Percentiles rank a stretch among this genome's conserved stretches.
Evolutionary conservation across 2,113 vertebrate species (phyloP).

Genomic region (Pomatostomus ruficeps): DNA sequence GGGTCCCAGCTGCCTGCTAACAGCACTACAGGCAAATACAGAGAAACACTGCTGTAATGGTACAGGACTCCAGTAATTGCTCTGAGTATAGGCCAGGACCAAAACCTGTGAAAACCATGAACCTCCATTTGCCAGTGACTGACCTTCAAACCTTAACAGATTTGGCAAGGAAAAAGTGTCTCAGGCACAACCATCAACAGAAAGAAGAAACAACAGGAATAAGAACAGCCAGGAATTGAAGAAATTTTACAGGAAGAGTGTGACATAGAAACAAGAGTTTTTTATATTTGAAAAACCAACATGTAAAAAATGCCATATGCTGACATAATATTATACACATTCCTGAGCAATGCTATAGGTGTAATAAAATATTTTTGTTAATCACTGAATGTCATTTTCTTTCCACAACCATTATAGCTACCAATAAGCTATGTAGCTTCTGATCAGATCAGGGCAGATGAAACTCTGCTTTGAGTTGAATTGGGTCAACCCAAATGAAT

Average conservation of each 20-base stretch:
- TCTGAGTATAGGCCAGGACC: not conserved
- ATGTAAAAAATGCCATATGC: not conserved
- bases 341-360: not conserved
- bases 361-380: not conserved
- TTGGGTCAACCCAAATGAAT: constrained; percentile 9
- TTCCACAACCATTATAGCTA: not conserved
- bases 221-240: not conserved
- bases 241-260: not conserved
- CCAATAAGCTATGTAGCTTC: not conserved
- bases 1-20: not conserved
- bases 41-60: not conserved
- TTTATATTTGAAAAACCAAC: not conserved
- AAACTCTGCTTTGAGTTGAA: not conserved
- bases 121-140: not conserved
- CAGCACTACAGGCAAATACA: not conserved
- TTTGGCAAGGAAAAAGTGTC: not conserved
- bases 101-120: not conserved
- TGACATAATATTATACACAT: not conserved
- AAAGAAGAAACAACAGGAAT: not conserved
- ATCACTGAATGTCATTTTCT: not conserved
- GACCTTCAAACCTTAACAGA: not conserved
- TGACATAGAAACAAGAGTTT: not conserved
- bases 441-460: not conserved
- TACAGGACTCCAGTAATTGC: not conserved
- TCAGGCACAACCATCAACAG: not conserved